These are phyloP conservation scores for Nycticryphes semicollaris DNA, from an alignment of 2,113 vertebrate species.

Conservation along the genomic window DNA sequence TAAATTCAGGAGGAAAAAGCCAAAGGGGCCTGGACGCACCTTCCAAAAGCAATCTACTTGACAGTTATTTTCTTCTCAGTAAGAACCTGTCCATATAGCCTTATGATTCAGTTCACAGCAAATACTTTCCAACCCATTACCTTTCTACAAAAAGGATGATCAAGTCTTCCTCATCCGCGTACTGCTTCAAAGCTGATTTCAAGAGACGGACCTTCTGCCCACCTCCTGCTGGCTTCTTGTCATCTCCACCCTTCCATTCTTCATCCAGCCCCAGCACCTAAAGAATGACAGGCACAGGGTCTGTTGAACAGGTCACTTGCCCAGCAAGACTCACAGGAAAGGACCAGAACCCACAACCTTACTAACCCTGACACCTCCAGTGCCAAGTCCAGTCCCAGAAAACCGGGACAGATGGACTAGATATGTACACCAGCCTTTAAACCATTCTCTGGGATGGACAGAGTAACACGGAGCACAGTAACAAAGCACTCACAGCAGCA, in stretches of 20 bases:
- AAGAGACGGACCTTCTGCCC: conserved; percentile 92
- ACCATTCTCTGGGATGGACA: not conserved
- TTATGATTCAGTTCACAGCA: not conserved
- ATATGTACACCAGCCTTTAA: not conserved
- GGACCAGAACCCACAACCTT: not conserved
- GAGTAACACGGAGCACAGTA: fast-evolving
- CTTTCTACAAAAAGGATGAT: conserved; percentile 92
- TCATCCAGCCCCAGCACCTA: conserved; percentile 89
- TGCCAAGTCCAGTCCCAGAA: not conserved
- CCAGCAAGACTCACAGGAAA: not conserved
- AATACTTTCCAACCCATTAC: conserved; percentile 64
- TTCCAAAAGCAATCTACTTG: not conserved
- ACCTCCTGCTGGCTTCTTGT: conserved; percentile 78
- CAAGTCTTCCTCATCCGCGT: conserved; percentile 75
- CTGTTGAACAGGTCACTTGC: not conserved
- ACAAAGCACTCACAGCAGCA: not conserved
- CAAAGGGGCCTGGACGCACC: not conserved
- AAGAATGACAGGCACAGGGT: not conserved
- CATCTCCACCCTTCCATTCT: conserved; percentile 83
- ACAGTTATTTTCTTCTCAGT: not conserved
- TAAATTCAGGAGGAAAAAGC: not conserved
- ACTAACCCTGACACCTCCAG: not conserved
- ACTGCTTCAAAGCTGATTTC: conserved; percentile 82
- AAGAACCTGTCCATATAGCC: not conserved
- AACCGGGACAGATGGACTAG: not conserved